Conservation (phyloP, 2,113 vertebrate species). For the Cryptomyrus ogoouensis region DNA sequence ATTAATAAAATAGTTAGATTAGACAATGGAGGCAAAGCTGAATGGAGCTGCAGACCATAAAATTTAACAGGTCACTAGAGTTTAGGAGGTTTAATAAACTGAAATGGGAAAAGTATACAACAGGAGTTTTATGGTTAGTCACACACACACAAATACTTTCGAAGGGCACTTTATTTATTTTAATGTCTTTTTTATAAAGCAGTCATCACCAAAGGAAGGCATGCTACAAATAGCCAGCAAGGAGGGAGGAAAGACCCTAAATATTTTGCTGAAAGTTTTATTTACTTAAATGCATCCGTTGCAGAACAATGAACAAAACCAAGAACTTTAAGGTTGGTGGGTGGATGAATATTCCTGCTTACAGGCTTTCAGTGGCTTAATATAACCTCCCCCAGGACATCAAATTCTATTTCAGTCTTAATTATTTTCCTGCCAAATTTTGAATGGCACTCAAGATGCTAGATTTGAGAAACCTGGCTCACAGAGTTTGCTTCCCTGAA, state of each 20-base stretch:
- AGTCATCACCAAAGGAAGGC: background rate
- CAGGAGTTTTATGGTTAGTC: background rate
- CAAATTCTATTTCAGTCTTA: conserved; percentile 54
- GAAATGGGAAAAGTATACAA: conserved; percentile 7
- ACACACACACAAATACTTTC: background rate
- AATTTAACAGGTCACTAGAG: conserved; percentile 1
- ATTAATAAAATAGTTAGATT: background rate
- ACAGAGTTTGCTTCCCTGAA: background rate
- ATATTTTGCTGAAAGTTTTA: background rate
- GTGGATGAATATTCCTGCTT: background rate
- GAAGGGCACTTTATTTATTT: background rate
- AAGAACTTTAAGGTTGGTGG: background rate
- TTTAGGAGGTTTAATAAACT: conserved; percentile 8
- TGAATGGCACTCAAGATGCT: conserved; percentile 38
- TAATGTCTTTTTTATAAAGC: background rate
- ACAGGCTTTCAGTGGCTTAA: background rate
- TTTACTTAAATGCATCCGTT: background rate
- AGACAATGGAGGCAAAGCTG: background rate
- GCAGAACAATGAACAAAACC: background rate
- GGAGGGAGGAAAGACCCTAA: background rate
- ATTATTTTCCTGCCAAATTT: conserved; percentile 38
- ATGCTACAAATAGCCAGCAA: background rate
- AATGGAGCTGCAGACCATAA: background rate
- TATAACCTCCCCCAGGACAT: background rate
- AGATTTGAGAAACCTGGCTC: background rate